Evolutionary conservation across 2,888 invertebrate genomes (phyloP), one percentile per base, ranked within the genome.

Genomic region (Watsonalla binaria): DNA sequence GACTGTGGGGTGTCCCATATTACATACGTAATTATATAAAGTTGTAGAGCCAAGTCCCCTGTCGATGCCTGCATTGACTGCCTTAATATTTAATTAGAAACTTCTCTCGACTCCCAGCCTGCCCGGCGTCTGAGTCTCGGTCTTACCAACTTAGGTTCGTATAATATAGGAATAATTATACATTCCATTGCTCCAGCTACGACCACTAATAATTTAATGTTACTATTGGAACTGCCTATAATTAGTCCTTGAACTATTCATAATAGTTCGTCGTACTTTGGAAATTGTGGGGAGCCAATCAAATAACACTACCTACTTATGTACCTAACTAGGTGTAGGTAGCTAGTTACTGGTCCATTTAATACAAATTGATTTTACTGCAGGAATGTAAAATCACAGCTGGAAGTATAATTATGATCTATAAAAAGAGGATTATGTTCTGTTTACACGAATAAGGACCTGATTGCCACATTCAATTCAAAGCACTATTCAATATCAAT

Each of bases 21-120:
- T 34, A 62, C 65, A 61, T 66, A 67, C 65, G 66, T 61, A 61
- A 60, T 53, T 65, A 64, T 69, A 61, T 66, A 66, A 65, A 63
- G 57, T 66, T 60, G 67, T 65, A 65, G 72, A 67, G 63, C 53
- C 60, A 63, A 65, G 69, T 67, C 66, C 65, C 42, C 35, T 34
- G 68, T 65, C 69, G 68, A 70, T 67, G 72, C 69, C 69, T 72
- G 70, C 74, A 67, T 65, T 74, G 71, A 70, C 74, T 66, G 68
- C 75, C 72, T 84, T 78, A 82, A 84, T 84, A 82, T 84, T 84
- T 83, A 82, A 84, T 84, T 80, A 82, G 75, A 78, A 83, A 84
- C 80, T 83, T 83, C 74, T 68, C 74, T 63, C 63, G 64, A 61
- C 66, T 67, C 67, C 61, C 69, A 56, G 64, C 66, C 65, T 64